Conservation (phyloP, 2,797 vertebrate genomes). For the Capromys pilorides region DNA sequence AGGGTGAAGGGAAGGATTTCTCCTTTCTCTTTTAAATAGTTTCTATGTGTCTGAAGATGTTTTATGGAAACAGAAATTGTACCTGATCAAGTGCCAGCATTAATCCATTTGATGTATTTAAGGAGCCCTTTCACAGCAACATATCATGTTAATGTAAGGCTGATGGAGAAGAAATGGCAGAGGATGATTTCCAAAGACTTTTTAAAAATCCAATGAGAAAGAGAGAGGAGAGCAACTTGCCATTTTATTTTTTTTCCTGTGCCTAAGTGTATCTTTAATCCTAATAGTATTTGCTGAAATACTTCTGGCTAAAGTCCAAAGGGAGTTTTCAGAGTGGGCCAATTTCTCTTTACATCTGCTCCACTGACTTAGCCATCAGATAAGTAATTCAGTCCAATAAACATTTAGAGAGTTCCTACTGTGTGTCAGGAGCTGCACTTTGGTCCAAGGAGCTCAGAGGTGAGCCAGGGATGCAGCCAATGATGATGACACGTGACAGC, state of each 20-base stretch:
- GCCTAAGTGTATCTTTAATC: conserved; percentile 63
- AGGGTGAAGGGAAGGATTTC: conserved; percentile 60
- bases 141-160: conserved; percentile 79
- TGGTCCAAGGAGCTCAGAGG: not conserved
- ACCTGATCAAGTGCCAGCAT: conserved; percentile 84
- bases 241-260: conserved; percentile 78
- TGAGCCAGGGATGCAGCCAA: not conserved
- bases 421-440: not conserved
- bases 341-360: conserved; percentile 82
- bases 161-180: conserved; percentile 83
- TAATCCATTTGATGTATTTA: conserved; percentile 85
- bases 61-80: conserved; percentile 83
- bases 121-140: conserved; percentile 81
- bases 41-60: conserved; percentile 80
- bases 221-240: conserved; percentile 78
- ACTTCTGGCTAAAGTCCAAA: conserved; percentile 83
- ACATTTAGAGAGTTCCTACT: conserved; percentile 28
- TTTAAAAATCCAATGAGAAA: conserved; percentile 64
- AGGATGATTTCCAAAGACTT: conserved; percentile 79
- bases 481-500: not conserved
- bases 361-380: conserved; percentile 82
- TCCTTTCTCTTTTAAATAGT: conserved; percentile 71
- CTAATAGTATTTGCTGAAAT: conserved; percentile 75
- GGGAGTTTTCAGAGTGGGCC: conserved; percentile 82
- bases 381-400: not conserved